Conservation (phyloP, 30 jellyfish, hydroid and myxozoan species). For the Catostylus mosaicus region DNA sequence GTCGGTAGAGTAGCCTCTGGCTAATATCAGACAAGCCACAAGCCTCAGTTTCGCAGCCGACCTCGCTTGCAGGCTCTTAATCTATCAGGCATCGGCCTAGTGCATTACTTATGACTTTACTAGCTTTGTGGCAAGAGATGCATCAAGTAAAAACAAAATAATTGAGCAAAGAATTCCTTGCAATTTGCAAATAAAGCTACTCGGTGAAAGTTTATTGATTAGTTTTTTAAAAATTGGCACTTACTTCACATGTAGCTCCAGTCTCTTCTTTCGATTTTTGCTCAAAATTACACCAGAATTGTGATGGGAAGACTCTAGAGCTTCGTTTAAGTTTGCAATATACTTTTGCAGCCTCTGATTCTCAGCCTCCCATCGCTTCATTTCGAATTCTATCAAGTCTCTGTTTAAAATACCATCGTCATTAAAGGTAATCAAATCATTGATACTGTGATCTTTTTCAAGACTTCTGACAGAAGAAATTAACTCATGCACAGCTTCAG, state of each 20-base stretch:
- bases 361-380: constrained; percentile 31
- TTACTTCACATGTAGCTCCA: constrained; percentile 38
- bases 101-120: too few species aligned
- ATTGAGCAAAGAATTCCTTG: neutral
- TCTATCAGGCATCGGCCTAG: too few species aligned
- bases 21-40: too few species aligned
- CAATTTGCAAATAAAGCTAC: too few species aligned
- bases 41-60: too few species aligned
- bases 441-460: neutral
- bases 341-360: constrained; percentile 32
- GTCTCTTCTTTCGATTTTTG: constrained; percentile 27
- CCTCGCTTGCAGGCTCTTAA: too few species aligned
- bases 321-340: constrained; percentile 12
- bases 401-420: constrained; percentile 16
- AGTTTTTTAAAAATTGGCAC: too few species aligned
- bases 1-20: too few species aligned
- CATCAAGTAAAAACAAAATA: neutral
- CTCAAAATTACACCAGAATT: neutral
- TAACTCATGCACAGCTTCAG: neutral
- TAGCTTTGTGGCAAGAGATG: too few species aligned
- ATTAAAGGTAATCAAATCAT: neutral
- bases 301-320: neutral
- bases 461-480: neutral
- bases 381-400: constrained; percentile 24
- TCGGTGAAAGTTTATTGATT: too few species aligned